Base-by-base conservation (phyloP, 2,797 vertebrate species). In the Rhinogobio ventralis region DNA sequence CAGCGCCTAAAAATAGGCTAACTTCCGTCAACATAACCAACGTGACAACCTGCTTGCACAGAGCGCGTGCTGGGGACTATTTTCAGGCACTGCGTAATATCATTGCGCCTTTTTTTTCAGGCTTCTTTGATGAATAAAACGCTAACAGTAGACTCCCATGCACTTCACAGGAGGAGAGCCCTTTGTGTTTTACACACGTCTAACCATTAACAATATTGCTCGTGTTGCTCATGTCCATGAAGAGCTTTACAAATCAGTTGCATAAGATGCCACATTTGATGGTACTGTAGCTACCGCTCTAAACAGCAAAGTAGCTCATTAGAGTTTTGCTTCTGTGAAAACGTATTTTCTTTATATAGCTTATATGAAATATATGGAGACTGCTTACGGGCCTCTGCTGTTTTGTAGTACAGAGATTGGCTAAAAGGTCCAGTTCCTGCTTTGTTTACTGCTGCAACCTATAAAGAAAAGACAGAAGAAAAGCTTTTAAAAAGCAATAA, bases 401-500 rank as follows among this genome's bases (percentile, higher is more conserved):
- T 99, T 93, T 99, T 97, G 90, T 97, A 97, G 89, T 96, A 97
- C 86, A 98, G 93, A 77, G 96, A 94, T 77, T 96, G 94, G 20
- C 98, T 99, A 92, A 96, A 98, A n/a, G 95, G 76, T 92, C 98
- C 97, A 57, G 93, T 85, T 86, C 96, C 97, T 90, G 93, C 95
- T 77, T 92, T 93, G 87, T 96, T 96, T 87, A 96, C 93, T 87
- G 96, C 98, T 93, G 98, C 98, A 87, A 99, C 97, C 98, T 99
- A 85, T 23, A 94, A 86, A 89, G 33, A 89, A 51, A 88, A 83
- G 53, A 87, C 14, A 73, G 53, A 46, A 78, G 45, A 30, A 77
- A 60, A 67, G 77, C 62, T 82, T 53, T 75, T 78, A 72, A 85
- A 57, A 85, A 84, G 71, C 71, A 66, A 66, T 49, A 33, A 45